Conservation (phyloP, 1,140 invertebrate species). For the Ptiloglossa arizonensis region DNA sequence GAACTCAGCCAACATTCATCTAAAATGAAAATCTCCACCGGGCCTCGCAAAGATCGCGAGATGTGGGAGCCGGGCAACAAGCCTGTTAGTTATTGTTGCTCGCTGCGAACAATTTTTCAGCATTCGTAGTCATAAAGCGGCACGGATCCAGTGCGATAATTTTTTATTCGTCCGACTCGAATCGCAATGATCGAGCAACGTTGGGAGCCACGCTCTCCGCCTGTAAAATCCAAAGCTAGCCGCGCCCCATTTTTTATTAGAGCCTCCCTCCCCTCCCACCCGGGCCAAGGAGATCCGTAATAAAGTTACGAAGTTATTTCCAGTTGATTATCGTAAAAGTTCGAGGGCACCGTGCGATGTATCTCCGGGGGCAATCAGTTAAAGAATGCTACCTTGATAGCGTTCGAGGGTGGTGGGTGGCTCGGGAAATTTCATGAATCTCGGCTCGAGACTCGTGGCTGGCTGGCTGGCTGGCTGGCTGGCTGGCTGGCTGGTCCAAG, state of each 20-base stretch:
- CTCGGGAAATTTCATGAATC: conserved; percentile 69
- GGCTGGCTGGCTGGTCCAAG: too few species aligned
- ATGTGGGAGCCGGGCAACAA: not conserved
- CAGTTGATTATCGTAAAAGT: conserved; percentile 76
- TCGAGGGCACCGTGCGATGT: conserved; percentile 63
- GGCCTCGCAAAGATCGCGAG: not conserved
- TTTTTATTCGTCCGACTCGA: conserved; percentile 13
- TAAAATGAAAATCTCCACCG: not conserved
- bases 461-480: too few species aligned
- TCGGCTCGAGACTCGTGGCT: conserved; percentile 39
- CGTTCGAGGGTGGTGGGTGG: conserved; percentile 56
- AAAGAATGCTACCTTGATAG: conserved; percentile 74
- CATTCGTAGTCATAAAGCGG: not conserved
- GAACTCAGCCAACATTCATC: not conserved
- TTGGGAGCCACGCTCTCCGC: conserved; percentile 37
- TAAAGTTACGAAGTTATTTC: conserved; percentile 75
- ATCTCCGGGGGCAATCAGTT: conserved; percentile 73
- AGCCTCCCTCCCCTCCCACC: not conserved
- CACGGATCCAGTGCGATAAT: conserved; percentile 1
- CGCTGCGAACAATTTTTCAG: conserved; percentile 2
- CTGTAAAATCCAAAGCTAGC: conserved; percentile 51
- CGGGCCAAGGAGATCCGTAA: conserved; percentile 58
- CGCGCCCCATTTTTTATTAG: conserved; percentile 58
- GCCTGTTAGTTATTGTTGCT: not conserved
- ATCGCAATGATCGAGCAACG: conserved; percentile 25